phyloP scores from a whole-genome alignment of 2,888 invertebrate species.

The Agapetus fuscipes region DNA sequence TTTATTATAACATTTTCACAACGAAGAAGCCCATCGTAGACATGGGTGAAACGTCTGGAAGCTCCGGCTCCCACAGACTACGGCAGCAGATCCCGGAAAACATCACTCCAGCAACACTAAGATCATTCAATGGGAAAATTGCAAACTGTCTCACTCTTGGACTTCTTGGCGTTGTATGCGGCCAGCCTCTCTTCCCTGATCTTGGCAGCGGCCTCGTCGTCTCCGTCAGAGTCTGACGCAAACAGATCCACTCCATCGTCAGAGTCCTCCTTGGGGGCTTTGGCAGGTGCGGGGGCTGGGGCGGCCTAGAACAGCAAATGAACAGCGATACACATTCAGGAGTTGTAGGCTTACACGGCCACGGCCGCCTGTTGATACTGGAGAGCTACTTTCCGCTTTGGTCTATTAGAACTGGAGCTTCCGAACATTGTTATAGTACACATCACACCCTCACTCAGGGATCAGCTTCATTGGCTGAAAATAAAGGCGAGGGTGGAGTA shows the following conservation, averaged over 20 bases:
- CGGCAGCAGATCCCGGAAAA: no score
- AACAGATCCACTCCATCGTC: constrained; percentile 75
- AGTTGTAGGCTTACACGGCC: background rate
- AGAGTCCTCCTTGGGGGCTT: constrained; percentile 39
- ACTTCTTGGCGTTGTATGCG: constrained; percentile 85
- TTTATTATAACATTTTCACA: no score
- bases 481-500: no score
- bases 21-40: no score
- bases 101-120: no score
- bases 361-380: background rate
- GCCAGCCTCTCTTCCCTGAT: constrained; percentile 75
- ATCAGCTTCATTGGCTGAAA: no score
- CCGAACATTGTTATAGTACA: no score
- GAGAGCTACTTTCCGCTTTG: background rate
- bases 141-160: constrained; percentile 80
- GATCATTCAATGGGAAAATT: no score
- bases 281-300: constrained; percentile 6
- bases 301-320: constrained; percentile 3
- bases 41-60: no score
- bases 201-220: constrained; percentile 64
- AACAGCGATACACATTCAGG: no score
- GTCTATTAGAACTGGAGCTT: background rate
- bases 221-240: constrained; percentile 71
- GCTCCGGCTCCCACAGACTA: no score
- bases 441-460: no score